Base-by-base conservation (phyloP, 2,113 vertebrate genomes). In the Psophia crepitans region DNA sequence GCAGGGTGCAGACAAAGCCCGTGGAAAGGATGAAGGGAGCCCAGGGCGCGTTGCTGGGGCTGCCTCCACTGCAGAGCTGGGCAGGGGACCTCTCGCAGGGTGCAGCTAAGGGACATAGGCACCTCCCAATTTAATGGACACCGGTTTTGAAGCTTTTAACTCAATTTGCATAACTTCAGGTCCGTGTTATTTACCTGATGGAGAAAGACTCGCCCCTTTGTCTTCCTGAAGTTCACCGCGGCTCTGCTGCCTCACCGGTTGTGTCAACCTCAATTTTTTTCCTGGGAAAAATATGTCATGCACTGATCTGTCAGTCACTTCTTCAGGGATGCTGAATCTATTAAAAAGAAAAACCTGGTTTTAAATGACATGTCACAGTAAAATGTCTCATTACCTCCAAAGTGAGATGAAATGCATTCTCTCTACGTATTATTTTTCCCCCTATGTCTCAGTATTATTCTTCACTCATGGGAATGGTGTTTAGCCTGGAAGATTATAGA, bases 291-390 rank as follows among this genome's bases (percentile, higher is more conserved):
- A 86, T 78, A 68, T 73, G 87, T 86, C 79, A 27, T 73, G 73
- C 91, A 81, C 91, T 81, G 41, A 94, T 79, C 76, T 95, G 96
- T 94, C 96, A 95, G 92, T 97, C 97, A 96, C 71, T 96, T 69
- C 84, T 80, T 58, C 48, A 23, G 24, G 28, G 87, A 51, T 60
- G 80, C 84, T 75, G 92, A 97, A 97, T 94, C 95, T 89, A 86
- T 97, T 93, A 96, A 84, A 96, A 74, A 84, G 78, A 92, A 95
- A 96, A 93, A 78, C 51, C 88, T 63, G 87, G 73, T 96, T 97
- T 97, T 87, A 97, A 98, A 97, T 97, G 96, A 97, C 95, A 90
- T 96, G 96, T 97, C 97, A 95, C 43, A 84, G 94, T 96, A 97
- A 98, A 96, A 51, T 87, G 96, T 88, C 95, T 98, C 96, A 95